Base-by-base conservation (phyloP, 2,888 invertebrate genomes). In the Trichopria drosophilae region DNA sequence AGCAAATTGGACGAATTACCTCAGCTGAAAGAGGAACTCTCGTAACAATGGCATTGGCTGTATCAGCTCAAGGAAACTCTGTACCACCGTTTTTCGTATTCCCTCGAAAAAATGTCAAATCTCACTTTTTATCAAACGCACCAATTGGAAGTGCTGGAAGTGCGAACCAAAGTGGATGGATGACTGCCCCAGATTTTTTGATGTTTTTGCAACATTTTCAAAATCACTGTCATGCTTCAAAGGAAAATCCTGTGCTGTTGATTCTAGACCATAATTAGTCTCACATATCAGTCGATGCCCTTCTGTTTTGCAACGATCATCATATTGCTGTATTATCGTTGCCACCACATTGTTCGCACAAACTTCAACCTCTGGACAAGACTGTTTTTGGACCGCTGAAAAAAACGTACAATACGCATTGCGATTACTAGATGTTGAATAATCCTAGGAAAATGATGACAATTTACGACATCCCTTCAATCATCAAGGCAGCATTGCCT, bases 291-390 rank as follows among this genome's bases (percentile, higher is more conserved):
- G 40, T 57, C n/a, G 16, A 35, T 7, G 54, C 59, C 12, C 44
- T 71, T 19, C 57, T 70, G 49, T 64, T 55, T 39, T 66, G 63
- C 24, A 66, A 64, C 57, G 57, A 60, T 10, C 65, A 68, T 57
- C 67, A 69, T 6, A 62, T 75, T 15, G 54, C 63, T 7, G 34
- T 71, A 32, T 50, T 73, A 12, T 62, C 67, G 22, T 61, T 71
- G 39, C 65, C 68, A 3, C 67, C 68, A 3, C 70, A 73, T 42
- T 66, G 66, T 47, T 60, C 63, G 3, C 71, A 73, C 48, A 68
- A 66, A 44, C 47, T 72, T 20, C 71, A 72, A 53, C 71, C 69
- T 10, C 55, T 69, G 4, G 67, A 71, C 46, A 44, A 66, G 23
- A 54, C 56, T 20, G 66, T 67, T 6, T 71, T 57, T 53, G 66